phyloP scores from a whole-genome alignment of 1,140 invertebrate genomes.

The Tetragonula clypearis region DNA sequence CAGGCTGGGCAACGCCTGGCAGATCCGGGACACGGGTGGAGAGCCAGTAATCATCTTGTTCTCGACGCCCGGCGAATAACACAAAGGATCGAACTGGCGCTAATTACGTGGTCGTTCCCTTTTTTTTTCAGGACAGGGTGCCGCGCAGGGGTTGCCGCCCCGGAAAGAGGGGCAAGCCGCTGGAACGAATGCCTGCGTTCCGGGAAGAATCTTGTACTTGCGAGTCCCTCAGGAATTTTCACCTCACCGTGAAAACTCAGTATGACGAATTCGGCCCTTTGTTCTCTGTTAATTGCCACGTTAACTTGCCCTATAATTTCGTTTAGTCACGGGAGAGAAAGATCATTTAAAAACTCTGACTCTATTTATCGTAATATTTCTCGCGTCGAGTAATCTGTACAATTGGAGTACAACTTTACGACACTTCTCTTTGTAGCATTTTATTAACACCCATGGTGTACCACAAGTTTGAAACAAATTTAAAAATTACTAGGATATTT shows the following conservation, averaged over 20 bases:
- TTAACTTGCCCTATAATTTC: background rate
- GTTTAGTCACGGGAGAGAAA: no score
- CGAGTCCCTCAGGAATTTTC: background rate
- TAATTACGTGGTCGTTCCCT: constrained; percentile 69
- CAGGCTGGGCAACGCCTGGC: constrained; percentile 58
- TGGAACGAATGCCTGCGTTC: constrained; percentile 47
- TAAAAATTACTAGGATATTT: no score
- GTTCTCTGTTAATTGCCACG: background rate
- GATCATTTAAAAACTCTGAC: no score
- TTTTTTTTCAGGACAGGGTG: constrained; percentile 14
- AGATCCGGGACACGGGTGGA: constrained; percentile 2
- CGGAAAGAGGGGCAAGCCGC: constrained; percentile 20
- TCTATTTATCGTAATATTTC: no score
- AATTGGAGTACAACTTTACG: no score
- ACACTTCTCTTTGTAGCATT: no score
- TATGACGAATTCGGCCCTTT: background rate
- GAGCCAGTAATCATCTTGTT: constrained; percentile 74
- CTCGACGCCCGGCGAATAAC: constrained; percentile 71
- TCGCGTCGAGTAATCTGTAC: no score
- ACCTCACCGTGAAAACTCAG: background rate
- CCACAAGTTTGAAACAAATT: no score
- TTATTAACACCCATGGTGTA: no score
- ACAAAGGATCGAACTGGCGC: constrained; percentile 69
- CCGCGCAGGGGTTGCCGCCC: constrained; percentile 3
- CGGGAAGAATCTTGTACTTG: background rate